phyloP scores from a whole-genome alignment of 2,113 vertebrate genomes.

The Myrmophylax atrothorax region DNA sequence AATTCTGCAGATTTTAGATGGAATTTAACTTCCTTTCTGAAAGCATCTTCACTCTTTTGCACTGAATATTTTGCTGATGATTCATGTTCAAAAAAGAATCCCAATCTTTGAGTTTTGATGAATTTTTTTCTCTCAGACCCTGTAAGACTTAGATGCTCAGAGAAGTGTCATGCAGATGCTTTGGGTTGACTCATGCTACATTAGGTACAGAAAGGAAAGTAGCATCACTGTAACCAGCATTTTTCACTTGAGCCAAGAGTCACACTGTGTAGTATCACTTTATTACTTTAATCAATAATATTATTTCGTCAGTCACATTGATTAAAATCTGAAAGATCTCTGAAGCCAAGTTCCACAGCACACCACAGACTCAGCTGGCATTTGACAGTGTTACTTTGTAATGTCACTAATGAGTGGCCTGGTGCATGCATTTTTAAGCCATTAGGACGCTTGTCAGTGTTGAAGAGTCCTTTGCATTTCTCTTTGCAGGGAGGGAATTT shows the following conservation, averaged over 20 bases:
- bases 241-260: neutral
- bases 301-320: neutral
- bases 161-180: neutral
- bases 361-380: neutral
- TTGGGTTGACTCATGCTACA: rapidly evolving
- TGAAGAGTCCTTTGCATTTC: neutral
- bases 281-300: neutral
- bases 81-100: neutral
- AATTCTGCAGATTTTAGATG: neutral
- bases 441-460: neutral
- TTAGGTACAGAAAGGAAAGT: neutral
- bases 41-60: neutral
- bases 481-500: neutral
- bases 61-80: neutral
- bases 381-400: neutral
- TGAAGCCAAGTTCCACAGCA: neutral
- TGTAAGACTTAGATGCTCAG: neutral
- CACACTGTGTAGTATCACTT: neutral
- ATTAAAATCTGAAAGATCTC: neutral
- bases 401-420: neutral
- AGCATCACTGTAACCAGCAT: neutral
- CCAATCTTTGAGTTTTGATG: neutral
- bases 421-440: neutral
- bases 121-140: neutral
- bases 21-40: neutral